Evolutionary conservation across 2,888 invertebrate species (phyloP).

Genomic region (Elegia similella): DNA sequence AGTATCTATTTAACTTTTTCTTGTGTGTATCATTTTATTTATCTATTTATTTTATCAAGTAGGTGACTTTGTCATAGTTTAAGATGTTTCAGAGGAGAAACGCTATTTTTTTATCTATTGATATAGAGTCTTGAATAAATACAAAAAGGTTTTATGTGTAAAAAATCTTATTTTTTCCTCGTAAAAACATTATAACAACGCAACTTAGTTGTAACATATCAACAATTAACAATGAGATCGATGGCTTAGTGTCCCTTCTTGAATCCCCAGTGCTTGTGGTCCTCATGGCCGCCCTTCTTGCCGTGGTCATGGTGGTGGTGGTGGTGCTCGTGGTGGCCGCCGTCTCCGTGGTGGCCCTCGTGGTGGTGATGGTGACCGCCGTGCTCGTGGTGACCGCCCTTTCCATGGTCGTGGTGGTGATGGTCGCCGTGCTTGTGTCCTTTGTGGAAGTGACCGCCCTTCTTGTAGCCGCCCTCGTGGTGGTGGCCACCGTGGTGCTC

Average conservation of each 20-base stretch:
- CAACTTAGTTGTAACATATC: slow-evolving; percentile 43
- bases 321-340: slow-evolving; percentile 88
- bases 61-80: too few species aligned
- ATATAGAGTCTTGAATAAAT: too few species aligned
- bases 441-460: slow-evolving; percentile 90
- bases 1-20: too few species aligned
- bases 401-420: slow-evolving; percentile 89
- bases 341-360: slow-evolving; percentile 89
- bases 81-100: too few species aligned
- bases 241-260: slow-evolving; percentile 71
- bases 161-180: slow-evolving; percentile 35
- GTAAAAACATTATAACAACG: slow-evolving; percentile 51
- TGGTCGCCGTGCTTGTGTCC: slow-evolving; percentile 89
- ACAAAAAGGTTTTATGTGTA: slow-evolving; percentile 15
- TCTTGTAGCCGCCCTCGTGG: slow-evolving; percentile 88
- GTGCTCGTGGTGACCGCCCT: slow-evolving; percentile 88
- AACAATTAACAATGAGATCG: slow-evolving; percentile 51
- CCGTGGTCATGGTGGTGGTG: slow-evolving; percentile 87
- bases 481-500: slow-evolving; percentile 89
- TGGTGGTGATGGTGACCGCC: slow-evolving; percentile 90
- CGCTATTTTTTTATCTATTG: too few species aligned
- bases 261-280: slow-evolving; percentile 90
- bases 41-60: too few species aligned
- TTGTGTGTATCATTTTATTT: too few species aligned
- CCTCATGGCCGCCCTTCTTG: slow-evolving; percentile 90